These are phyloP conservation scores for Charanyca ferruginea DNA, from an alignment of 2,888 invertebrate species.

Conservation along the genomic window DNA sequence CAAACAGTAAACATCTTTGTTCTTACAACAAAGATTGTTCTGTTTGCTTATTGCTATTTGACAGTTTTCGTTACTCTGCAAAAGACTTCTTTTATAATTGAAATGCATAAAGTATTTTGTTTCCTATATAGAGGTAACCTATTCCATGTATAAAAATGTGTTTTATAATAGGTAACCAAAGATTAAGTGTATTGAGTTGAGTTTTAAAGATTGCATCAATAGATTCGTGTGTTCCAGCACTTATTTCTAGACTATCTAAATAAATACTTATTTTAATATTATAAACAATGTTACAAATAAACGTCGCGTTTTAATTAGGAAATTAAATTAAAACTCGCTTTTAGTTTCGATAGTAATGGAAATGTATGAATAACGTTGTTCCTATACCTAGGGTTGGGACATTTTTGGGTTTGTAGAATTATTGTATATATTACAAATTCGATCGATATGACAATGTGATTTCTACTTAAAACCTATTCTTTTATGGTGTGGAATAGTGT, in stretches of 20 bases:
- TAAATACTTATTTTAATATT: slow-evolving; percentile 88
- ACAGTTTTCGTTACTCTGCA: slow-evolving; percentile 40
- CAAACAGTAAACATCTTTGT: slow-evolving; percentile 65
- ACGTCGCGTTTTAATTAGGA: slow-evolving; percentile 67
- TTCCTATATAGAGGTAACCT: background rate
- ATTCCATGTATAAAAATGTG: background rate
- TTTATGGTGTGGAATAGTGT: background rate
- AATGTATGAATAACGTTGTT: slow-evolving; percentile 69
- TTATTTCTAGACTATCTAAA: slow-evolving; percentile 79
- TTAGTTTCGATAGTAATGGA: slow-evolving; percentile 69
- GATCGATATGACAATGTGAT: background rate
- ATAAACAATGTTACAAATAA: slow-evolving; percentile 83
- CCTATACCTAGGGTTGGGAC: slow-evolving; percentile 53
- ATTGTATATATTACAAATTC: slow-evolving; percentile 21
- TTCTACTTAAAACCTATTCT: background rate
- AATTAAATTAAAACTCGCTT: slow-evolving; percentile 65
- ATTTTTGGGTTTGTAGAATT: slow-evolving; percentile 29
- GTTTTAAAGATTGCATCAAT: background rate
- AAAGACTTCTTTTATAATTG: slow-evolving; percentile 2
- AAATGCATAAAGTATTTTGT: slow-evolving; percentile 14
- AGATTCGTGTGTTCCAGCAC: slow-evolving; percentile 54
- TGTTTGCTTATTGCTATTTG: slow-evolving; percentile 49
- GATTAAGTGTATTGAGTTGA: background rate
- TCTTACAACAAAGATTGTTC: slow-evolving; percentile 49
- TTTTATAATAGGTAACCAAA: background rate